Evolutionary conservation across 2,113 vertebrate genomes (phyloP).

Genomic region (Pseudopipra pipra): DNA sequence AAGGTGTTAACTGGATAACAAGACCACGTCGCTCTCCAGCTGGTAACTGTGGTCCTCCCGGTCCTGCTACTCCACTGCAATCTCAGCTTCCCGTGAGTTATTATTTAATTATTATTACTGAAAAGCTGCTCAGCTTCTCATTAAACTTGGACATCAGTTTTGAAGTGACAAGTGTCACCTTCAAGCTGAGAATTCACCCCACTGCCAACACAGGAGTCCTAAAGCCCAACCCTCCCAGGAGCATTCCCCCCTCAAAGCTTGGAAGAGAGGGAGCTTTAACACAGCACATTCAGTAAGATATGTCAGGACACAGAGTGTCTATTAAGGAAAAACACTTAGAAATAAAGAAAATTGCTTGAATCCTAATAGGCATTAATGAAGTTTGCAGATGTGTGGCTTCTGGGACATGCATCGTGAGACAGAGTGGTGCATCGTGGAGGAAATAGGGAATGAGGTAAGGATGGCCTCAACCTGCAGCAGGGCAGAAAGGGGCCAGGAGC

Average conservation of each 20-base stretch:
- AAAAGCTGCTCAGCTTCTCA: not conserved
- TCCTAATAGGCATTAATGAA: not conserved
- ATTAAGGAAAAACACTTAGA: not conserved
- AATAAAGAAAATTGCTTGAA: not conserved
- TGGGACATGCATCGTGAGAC: not conserved
- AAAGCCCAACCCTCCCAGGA: not conserved
- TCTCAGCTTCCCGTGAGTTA: not conserved
- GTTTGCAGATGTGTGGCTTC: not conserved
- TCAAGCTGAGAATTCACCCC: not conserved
- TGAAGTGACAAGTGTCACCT: not conserved
- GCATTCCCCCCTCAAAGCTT: not conserved
- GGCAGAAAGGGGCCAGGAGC: not conserved
- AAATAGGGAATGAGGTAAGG: not conserved
- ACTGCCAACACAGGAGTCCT: not conserved
- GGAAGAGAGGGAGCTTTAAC: not conserved
- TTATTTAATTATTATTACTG: not conserved
- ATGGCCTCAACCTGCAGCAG: not conserved
- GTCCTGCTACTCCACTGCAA: not conserved
- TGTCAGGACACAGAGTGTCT: not conserved
- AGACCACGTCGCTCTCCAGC: accelerated
- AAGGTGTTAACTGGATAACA: not conserved
- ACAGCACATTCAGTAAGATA: not conserved
- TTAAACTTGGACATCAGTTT: not conserved
- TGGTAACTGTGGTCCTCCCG: not conserved
- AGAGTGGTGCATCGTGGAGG: not conserved